Conservation (phyloP, 2,888 invertebrate genomes). For the Andrena dorsata region DNA sequence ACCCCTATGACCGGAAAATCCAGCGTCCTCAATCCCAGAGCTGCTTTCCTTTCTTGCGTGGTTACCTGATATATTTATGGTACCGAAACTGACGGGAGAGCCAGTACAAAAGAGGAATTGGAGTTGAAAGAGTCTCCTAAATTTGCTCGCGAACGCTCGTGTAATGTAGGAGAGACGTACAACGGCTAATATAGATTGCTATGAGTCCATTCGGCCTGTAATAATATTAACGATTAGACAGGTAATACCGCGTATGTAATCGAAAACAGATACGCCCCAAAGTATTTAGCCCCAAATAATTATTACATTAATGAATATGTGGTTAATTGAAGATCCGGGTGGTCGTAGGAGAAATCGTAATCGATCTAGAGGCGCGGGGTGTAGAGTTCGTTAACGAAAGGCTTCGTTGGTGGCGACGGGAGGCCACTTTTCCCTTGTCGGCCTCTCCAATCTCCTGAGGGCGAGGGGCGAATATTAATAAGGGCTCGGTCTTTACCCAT, state of each 20-base stretch:
- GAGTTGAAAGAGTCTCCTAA: constrained; percentile 24
- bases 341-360: constrained; percentile 26
- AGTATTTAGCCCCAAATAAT: no score
- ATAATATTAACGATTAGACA: no score
- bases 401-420: constrained; percentile 35
- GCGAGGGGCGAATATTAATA: constrained; percentile 75
- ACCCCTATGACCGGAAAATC: constrained; percentile 5
- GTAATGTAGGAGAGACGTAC: background rate
- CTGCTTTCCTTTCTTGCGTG: constrained; percentile 3
- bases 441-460: constrained; percentile 46
- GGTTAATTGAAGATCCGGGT: constrained; percentile 11
- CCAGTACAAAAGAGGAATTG: constrained; percentile 32
- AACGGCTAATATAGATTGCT: background rate
- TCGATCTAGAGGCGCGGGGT: constrained; percentile 18
- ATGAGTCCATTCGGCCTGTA: background rate
- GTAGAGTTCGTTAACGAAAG: constrained; percentile 52
- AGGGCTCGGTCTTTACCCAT: constrained; percentile 59
- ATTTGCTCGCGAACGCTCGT: constrained; percentile 11
- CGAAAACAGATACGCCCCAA: background rate
- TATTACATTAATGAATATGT: no score
- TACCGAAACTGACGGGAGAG: constrained; percentile 31
- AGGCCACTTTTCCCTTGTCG: constrained; percentile 48
- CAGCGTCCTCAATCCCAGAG: constrained; percentile 20
- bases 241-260: no score
- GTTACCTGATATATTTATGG: constrained; percentile 38